phyloP scores from a whole-genome alignment of 2,797 vertebrate species.

The Bufotes viridis region DNA sequence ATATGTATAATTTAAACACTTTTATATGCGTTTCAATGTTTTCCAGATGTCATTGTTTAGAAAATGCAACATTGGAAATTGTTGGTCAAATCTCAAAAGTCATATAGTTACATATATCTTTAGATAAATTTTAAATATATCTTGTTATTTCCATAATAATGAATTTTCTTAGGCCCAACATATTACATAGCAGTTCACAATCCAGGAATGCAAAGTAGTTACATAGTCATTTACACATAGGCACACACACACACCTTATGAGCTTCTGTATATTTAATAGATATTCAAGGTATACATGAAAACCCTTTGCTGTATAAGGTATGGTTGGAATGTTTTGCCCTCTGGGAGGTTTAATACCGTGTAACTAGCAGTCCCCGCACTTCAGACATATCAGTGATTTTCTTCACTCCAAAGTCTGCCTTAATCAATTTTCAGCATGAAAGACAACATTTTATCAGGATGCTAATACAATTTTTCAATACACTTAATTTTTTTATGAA shows the following conservation, averaged over 20 bases:
- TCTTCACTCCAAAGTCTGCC: constrained; percentile 51
- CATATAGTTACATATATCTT: background rate
- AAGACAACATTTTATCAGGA: constrained; percentile 59
- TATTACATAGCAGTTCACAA: background rate
- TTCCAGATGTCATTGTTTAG: background rate
- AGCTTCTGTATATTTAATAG: constrained; percentile 6
- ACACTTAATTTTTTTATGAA: constrained; percentile 42
- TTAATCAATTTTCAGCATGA: constrained; percentile 61
- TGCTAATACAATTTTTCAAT: constrained; percentile 58
- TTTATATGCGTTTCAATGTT: background rate
- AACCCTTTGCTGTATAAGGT: constrained; percentile 37
- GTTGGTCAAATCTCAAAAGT: background rate
- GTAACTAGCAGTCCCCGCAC: constrained; percentile 49
- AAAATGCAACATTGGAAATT: background rate
- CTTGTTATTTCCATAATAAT: background rate
- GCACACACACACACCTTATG: background rate
- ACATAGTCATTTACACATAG: too few relatives aligned
- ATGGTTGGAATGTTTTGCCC: constrained; percentile 51
- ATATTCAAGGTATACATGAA: constrained; percentile 34
- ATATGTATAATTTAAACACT: too few relatives aligned
- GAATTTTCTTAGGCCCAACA: background rate
- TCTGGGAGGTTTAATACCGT: constrained; percentile 52
- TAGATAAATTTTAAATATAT: background rate
- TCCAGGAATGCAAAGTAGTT: background rate
- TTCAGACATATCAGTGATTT: constrained; percentile 61